Percentiles rank a stretch among this genome's conserved stretches.
phyloP scores from a whole-genome alignment of 64 coral and sea anemone genomes.

The Catalaphyllia jardinei region DNA sequence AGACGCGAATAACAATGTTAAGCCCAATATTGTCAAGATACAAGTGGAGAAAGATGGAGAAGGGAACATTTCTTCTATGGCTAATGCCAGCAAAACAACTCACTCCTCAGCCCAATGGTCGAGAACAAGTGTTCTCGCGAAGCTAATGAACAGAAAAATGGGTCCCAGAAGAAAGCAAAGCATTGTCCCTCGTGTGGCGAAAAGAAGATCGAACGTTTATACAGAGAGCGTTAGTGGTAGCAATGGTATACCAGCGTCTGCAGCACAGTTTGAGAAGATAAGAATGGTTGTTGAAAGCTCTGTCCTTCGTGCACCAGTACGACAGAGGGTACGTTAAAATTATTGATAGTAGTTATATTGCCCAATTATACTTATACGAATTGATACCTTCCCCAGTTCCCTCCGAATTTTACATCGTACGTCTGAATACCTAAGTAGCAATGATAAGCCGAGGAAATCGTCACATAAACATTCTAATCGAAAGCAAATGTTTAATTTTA shows the following conservation, averaged over 20 bases:
- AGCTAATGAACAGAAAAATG: constrained; percentile 44
- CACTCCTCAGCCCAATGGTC: neutral
- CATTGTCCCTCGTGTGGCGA: constrained; percentile 8
- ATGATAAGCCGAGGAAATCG: no score
- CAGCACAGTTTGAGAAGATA: constrained; percentile 41
- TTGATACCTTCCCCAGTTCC: no score
- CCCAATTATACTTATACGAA: neutral
- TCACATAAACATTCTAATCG: no score
- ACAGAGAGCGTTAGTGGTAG: neutral
- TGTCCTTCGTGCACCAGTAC: constrained; percentile 14
- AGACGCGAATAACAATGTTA: neutral
- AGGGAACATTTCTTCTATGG: neutral
- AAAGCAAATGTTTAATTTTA: no score
- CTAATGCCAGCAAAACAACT: neutral
- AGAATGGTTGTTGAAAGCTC: constrained; percentile 21
- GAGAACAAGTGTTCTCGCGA: constrained; percentile 36
- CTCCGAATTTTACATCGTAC: no score
- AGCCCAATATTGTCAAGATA: neutral
- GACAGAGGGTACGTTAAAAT: constrained; percentile 42
- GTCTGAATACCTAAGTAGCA: no score
- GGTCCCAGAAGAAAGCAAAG: constrained; percentile 32
- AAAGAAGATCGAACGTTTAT: constrained; percentile 32
- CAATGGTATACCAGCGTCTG: constrained; percentile 28
- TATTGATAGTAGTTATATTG: neutral
- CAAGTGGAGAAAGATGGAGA: neutral